Base-by-base conservation (phyloP, 1,140 invertebrate species). In the Drosophila bocki region DNA sequence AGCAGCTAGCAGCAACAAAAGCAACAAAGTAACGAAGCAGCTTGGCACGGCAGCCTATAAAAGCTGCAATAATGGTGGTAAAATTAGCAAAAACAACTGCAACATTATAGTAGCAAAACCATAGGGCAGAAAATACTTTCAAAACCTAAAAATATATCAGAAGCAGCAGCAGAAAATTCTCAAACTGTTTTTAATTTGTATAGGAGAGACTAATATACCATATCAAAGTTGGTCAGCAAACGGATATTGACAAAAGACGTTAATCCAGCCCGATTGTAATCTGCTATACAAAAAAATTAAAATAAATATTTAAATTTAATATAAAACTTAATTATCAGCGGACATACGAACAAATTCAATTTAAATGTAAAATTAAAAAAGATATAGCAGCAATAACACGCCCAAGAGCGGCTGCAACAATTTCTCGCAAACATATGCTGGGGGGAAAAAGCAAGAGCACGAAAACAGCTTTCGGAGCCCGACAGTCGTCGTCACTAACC, bases 341-440 rank as follows among this genome's bases (percentile, higher is more conserved):
- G 8, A 33, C 15, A 15, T 41, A 45, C 11, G 19, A 47, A 7
- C 7, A 26, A 13, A 13, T 13, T 11, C 22, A 51, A 50, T 9
- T 11, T 5, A n/a, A 8, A 33, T 22, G 15, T 8, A 19, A 13
- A 17, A n/a, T 60, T 13, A 3, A 51, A 51, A 32, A 33, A 19
- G 15, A 53, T 15, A 19, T 41, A 57, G n/a, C 26, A 12, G 8
- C 3, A 42, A 42, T 12, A 58, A 32, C 8, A 41, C 33, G 54
- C 11, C 22, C n/a, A 12, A 39, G 2, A 63, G 11, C 54, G 19
- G 11, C 54, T 42, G 11, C 54, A 37, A 58, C 61, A 9, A 67
- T 42, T 54, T 26, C 56, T 57, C 78, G 70, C 57, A 80, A 83
- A 80, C 79, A 87, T 79, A 86, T 82, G 83, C 82, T 86, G 35